Base-by-base conservation (phyloP, 2,113 vertebrate genomes). In the Boulengeromyrus knoepffleri region DNA sequence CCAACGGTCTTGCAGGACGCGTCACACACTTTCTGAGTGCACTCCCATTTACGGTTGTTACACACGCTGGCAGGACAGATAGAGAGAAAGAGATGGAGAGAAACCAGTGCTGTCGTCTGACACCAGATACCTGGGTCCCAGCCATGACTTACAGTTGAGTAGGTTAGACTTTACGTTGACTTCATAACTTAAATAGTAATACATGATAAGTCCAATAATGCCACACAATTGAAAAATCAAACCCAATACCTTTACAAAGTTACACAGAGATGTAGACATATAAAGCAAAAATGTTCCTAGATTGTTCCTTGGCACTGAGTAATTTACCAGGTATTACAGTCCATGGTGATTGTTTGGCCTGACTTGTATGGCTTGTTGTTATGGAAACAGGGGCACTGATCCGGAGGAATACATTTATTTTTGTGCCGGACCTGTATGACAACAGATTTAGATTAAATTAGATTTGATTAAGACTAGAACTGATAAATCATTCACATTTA, bases 321-420 rank as follows among this genome's bases (percentile, higher is more conserved):
- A 24, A 6, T 96, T 97, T 94, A 99, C 99, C 99, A 99, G 8
- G 96, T 98, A 93, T 99, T 99, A 94, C 99, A 99, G 92, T 97
- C 97, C 0, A 96, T 94, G 13, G 92, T 95, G 92, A 99, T 95
- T 0, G 70, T 94, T 85, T 97, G 94, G 89, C 97, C 98, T 0
- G 96, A 95, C 88, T 94, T 89, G 0, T 97, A 99, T 4, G 97
- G 96, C 88, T 91, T 95, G 94, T 97, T 97, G 8, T 98, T 98
- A 92, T 99, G 96, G 94, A 97, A 98, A 95, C 99, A 99, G 0
- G 99, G 98, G 91, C 99, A 99, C 88, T 96, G 96, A 39, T 97
- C 96, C 42, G 95, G 96, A 87, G 94, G 92, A 92, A 99, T 95
- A 88, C 99, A 99, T 62, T 93, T 95, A 93, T 93, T 96, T 86